Evolutionary conservation across 2,888 invertebrate species (phyloP), one percentile per base, ranked within the genome.

Genomic region (Trachelus troglodyta): DNA sequence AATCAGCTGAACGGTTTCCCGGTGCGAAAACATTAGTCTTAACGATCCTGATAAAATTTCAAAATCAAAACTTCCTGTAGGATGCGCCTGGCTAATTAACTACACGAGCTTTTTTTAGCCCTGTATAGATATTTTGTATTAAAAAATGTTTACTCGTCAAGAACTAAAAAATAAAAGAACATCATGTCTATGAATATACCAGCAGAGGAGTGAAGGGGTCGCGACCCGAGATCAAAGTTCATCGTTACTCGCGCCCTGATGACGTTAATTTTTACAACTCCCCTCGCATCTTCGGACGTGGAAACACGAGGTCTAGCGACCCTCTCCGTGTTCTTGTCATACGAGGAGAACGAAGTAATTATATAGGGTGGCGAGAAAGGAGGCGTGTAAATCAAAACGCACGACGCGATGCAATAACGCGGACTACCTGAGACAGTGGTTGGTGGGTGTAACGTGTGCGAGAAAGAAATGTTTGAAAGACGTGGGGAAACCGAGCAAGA

Each of bases 311-410:
- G 23, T 56, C 56, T 23, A 9, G 33, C 23, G 12, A 34, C 12
- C 71, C 34, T 34, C 31, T 31, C 12, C 71, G 9, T 56, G 56
- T 71, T 34, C 71, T 71, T 33, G 33, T 31, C 71, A 9, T 33
- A 31, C 15, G 71, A 31, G 81, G 83, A 86, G 84, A 85, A 86
- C 82, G 79, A 79, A 81, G 83, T 86, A 86, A 85, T 85, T 86
- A 85, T 83, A 81, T 85, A 79, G 78, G 82, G 81, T 82, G 76
- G 77, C 79, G 79, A 79, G 79, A 77, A 84, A 80, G 79, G 77
- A 76, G 79, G 80, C 75, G 79, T 80, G 80, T 84, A 83, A 86
- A 85, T 87, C 84, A 85, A 84, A 84, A 83, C 76, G 77, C 69
- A 40, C 79, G 77, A 69, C 35, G 35, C 73, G 71, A 73, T 73